Percentiles rank a stretch among this genome's conserved stretches.
Conservation (phyloP, 2,113 vertebrate genomes). For the Psilopsiagon aymara region DNA sequence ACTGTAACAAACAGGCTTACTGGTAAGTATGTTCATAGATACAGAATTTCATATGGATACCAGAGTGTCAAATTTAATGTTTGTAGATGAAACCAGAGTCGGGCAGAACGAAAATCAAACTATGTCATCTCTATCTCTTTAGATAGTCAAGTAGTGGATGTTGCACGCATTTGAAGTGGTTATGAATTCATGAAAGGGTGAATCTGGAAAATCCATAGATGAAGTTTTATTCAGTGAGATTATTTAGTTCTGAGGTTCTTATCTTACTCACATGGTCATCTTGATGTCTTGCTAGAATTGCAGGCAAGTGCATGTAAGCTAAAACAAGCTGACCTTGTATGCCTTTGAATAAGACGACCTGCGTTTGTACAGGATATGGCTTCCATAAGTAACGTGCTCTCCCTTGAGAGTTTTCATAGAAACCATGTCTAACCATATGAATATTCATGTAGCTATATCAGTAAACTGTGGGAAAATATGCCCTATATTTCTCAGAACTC, state of each 20-base stretch:
- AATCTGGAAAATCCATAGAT: not conserved
- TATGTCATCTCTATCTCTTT: not conserved
- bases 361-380: not conserved
- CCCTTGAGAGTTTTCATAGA: not conserved
- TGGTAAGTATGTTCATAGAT: not conserved
- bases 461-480: not conserved
- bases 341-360: not conserved
- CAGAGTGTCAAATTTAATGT: not conserved
- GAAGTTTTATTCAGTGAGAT: not conserved
- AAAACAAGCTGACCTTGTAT: not conserved
- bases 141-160: not conserved
- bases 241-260: not conserved
- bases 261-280: not conserved
- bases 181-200: not conserved
- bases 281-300: not conserved
- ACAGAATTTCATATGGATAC: not conserved
- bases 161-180: not conserved
- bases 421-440: not conserved
- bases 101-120: not conserved
- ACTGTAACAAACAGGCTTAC: not conserved
- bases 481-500: not conserved
- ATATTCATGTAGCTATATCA: not conserved
- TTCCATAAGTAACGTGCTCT: not conserved
- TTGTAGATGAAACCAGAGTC: not conserved
- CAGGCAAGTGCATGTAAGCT: not conserved